phyloP scores from a whole-genome alignment of 2,797 vertebrate genomes.

The Fistularia commersonii region DNA sequence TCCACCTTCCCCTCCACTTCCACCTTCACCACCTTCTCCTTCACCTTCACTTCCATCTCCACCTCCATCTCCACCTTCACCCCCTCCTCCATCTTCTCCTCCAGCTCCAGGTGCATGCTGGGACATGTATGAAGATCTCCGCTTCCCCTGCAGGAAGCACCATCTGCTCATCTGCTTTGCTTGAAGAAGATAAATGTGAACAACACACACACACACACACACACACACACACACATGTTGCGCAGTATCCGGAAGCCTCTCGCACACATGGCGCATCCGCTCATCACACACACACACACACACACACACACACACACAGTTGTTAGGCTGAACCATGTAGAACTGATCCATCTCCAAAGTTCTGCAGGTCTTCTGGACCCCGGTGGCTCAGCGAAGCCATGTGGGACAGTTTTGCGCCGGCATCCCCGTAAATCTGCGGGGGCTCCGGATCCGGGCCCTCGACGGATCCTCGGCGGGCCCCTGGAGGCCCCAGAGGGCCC shows the following conservation, averaged over 20 bases:
- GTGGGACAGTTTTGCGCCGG: constrained; percentile 77
- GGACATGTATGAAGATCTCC: no score
- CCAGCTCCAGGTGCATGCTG: no score
- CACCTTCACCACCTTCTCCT: no score
- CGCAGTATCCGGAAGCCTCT: constrained; percentile 32
- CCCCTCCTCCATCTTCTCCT: no score
- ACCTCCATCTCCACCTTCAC: no score
- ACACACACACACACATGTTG: constrained; percentile 7
- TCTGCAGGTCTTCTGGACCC: constrained; percentile 35
- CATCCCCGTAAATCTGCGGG: constrained; percentile 75
- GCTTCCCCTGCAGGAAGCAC: no score
- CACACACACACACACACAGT: constrained; percentile 1
- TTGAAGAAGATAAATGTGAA: constrained; percentile 44
- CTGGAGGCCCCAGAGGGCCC: constrained; percentile 46
- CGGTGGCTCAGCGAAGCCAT: constrained; percentile 61
- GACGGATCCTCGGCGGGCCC: constrained; percentile 57
- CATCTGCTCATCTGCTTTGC: constrained; percentile 48
- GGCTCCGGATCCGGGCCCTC: constrained; percentile 62
- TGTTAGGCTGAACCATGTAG: constrained; percentile 34
- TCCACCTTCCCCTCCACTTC: no score
- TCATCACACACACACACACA: no score
- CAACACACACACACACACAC: constrained; percentile 8
- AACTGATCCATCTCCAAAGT: constrained; percentile 27
- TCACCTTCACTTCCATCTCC: no score
- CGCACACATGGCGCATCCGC: constrained; percentile 26